A percentile compares a stretch with the other conserved stretches of the same genome.
phyloP scores from a whole-genome alignment of 2,113 vertebrate species.

The Nibea coibor region DNA sequence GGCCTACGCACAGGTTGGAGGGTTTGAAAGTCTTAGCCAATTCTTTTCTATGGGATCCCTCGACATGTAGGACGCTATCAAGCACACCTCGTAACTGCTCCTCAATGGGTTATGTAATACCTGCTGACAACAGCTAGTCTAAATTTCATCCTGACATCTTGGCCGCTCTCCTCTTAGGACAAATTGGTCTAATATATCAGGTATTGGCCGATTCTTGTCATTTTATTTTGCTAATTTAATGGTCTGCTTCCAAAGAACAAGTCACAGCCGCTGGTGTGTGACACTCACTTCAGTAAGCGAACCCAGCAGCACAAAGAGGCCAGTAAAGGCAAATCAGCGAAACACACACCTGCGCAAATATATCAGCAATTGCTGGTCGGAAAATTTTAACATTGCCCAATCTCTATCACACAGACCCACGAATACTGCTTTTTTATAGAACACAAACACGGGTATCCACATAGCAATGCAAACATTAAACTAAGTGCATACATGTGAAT shows the following conservation, averaged over 20 bases:
- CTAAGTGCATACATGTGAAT: neutral
- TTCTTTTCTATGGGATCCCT: constrained; percentile 5
- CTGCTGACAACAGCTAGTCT: constrained; percentile 29
- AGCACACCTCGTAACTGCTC: constrained; percentile 1
- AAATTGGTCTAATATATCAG: too few relatives aligned
- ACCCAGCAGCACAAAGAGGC: too few relatives aligned
- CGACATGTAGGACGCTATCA: constrained; percentile 21
- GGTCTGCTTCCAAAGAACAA: too few relatives aligned
- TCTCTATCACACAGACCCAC: too few relatives aligned
- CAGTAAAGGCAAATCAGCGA: too few relatives aligned
- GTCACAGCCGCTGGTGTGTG: too few relatives aligned
- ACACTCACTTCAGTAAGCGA: too few relatives aligned
- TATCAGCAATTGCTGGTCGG: too few relatives aligned
- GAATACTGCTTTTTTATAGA: neutral
- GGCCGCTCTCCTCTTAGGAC: neutral
- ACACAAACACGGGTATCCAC: constrained; percentile 12
- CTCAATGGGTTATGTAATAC: constrained; percentile 22
- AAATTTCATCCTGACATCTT: constrained; percentile 16
- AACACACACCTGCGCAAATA: too few relatives aligned
- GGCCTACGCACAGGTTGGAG: neutral
- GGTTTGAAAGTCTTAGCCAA: constrained; percentile 17
- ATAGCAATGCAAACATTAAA: neutral
- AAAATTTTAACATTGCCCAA: too few relatives aligned
- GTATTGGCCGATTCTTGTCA: too few relatives aligned
- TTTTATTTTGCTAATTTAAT: too few relatives aligned